These are phyloP conservation scores for Spialia ferax DNA, from an alignment of 2,888 invertebrate species.

Conservation along the genomic window DNA sequence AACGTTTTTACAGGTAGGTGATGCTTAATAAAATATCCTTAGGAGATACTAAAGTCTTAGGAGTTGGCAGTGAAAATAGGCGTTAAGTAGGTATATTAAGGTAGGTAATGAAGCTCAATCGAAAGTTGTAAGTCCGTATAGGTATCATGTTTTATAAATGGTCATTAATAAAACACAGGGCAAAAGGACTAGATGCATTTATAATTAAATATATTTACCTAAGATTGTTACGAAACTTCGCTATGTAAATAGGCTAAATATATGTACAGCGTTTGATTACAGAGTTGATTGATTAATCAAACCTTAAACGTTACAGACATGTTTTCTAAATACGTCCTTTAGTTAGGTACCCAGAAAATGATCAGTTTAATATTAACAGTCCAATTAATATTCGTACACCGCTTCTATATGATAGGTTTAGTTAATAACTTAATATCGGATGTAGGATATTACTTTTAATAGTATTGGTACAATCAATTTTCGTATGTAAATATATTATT, in stretches of 20 bases:
- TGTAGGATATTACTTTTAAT: constrained; percentile 38
- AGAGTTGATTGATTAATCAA: constrained; percentile 33
- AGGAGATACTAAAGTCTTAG: too few species aligned
- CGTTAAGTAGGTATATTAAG: too few species aligned
- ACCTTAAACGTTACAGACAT: constrained; percentile 18
- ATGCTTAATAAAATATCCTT: too few species aligned
- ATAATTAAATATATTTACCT: constrained; percentile 17
- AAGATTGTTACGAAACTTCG: constrained; percentile 24
- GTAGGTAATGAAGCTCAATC: too few species aligned
- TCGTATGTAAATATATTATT: constrained; percentile 13
- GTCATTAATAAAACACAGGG: neutral
- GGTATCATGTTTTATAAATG: neutral
- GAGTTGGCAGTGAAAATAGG: too few species aligned
- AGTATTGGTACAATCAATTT: neutral
- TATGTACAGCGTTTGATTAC: constrained; percentile 29
- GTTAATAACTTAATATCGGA: constrained; percentile 30
- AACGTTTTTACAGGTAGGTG: too few species aligned
- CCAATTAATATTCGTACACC: constrained; percentile 13
- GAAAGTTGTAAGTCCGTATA: too few species aligned
- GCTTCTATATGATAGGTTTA: constrained; percentile 27
- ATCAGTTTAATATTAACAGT: constrained; percentile 6
- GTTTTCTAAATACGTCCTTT: constrained; percentile 23
- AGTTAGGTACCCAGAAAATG: constrained; percentile 7
- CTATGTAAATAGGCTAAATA: constrained; percentile 34
- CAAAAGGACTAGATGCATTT: neutral